Conservation (phyloP, 2,888 invertebrate species). For the Ceriagrion tenellum region DNA sequence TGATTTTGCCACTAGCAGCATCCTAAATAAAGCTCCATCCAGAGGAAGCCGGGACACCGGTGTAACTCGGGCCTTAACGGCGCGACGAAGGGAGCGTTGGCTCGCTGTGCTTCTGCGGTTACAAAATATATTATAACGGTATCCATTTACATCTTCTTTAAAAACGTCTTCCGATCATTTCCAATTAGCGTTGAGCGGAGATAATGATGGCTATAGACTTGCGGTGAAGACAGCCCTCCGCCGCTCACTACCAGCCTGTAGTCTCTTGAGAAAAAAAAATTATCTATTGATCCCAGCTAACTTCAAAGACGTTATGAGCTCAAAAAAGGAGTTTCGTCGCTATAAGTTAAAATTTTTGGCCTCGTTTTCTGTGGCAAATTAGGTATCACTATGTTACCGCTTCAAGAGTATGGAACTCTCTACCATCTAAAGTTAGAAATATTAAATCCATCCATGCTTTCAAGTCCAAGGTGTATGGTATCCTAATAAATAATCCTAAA, state of each 20-base stretch:
- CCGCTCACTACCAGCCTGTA: neutral
- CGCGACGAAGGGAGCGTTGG: neutral
- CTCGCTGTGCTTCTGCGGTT: neutral
- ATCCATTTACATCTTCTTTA: conserved; percentile 1
- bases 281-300: neutral
- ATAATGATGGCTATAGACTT: neutral
- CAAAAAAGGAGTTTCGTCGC: neutral
- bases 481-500: too few relatives aligned
- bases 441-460: too few relatives aligned
- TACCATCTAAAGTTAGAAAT: too few relatives aligned
- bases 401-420: too few relatives aligned
- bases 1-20: neutral
- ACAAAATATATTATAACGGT: neutral
- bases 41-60: neutral
- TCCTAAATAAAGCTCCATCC: neutral
- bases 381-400: too few relatives aligned
- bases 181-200: conserved; percentile 11
- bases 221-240: neutral
- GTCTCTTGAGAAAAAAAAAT: neutral
- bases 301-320: neutral
- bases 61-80: neutral
- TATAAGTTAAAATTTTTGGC: neutral
- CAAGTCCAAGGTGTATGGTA: too few relatives aligned
- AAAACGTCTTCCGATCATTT: neutral
- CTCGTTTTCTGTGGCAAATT: too few relatives aligned